Conservation (phyloP, 2,797 vertebrate species). For the Peromyscus aztecus region DNA sequence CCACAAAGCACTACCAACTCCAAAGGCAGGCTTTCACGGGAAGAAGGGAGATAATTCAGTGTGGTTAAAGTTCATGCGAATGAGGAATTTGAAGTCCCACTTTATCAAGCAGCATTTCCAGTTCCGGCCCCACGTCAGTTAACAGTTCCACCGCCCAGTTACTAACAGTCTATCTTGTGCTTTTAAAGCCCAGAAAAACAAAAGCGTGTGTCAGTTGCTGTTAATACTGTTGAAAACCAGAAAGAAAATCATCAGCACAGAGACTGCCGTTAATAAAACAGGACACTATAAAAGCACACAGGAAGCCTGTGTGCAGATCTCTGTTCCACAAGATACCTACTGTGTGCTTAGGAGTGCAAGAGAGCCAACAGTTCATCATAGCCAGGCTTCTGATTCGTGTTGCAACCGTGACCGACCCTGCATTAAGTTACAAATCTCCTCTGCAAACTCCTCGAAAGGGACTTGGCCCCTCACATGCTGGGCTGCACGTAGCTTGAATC, state of each 20-base stretch:
- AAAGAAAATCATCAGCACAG: not conserved
- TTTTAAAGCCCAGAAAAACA: not conserved
- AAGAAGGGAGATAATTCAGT: not conserved
- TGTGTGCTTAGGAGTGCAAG: slow-evolving; percentile 93
- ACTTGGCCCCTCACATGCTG: slow-evolving; percentile 22
- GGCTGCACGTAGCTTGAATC: slow-evolving; percentile 79
- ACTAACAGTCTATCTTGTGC: slow-evolving; percentile 61
- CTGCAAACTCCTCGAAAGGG: not conserved
- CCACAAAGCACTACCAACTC: not conserved
- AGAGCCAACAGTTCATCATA: slow-evolving; percentile 96
- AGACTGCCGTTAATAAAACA: not conserved
- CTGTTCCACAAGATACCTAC: slow-evolving; percentile 91
- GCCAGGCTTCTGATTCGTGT: slow-evolving; percentile 85
- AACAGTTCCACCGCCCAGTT: slow-evolving; percentile 57
- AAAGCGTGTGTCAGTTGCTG: slow-evolving; percentile 23
- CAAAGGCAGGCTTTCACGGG: not conserved
- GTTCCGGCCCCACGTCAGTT: slow-evolving; percentile 10
- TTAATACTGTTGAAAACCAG: slow-evolving; percentile 24
- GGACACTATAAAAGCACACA: slow-evolving; percentile 36
- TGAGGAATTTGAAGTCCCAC: not conserved
- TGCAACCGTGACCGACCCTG: slow-evolving; percentile 72
- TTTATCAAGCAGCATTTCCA: slow-evolving; percentile 13
- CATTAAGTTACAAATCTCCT: slow-evolving; percentile 84
- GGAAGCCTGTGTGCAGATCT: not conserved
- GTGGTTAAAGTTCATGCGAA: not conserved